Conservation (phyloP, 2,888 invertebrate genomes). For the Carterocephalus palaemon region DNA sequence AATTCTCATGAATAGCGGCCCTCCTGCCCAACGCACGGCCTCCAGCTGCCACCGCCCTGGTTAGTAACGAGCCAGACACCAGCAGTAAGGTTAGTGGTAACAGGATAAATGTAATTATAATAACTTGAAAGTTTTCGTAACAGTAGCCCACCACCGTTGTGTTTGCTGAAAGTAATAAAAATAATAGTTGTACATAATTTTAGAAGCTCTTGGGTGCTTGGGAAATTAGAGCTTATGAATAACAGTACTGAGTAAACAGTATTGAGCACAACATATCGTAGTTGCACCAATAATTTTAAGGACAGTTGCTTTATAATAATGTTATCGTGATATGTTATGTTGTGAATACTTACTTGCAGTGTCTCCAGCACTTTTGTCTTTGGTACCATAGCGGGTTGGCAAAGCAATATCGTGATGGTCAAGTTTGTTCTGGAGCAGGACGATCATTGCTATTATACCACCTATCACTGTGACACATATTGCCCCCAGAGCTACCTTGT, state of each 20-base stretch:
- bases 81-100: constrained; percentile 47
- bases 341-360: too few relatives aligned
- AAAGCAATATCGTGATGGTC: background rate
- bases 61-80: constrained; percentile 52
- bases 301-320: too few relatives aligned
- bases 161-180: constrained; percentile 53
- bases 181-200: constrained; percentile 30
- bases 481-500: constrained; percentile 51
- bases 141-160: constrained; percentile 56
- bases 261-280: too few relatives aligned
- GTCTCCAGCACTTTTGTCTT: too few relatives aligned
- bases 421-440: constrained; percentile 42
- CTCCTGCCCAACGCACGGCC: constrained; percentile 20
- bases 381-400: background rate
- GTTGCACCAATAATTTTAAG: too few relatives aligned
- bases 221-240: too few relatives aligned
- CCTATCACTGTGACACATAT: constrained; percentile 50
- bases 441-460: constrained; percentile 49
- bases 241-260: too few relatives aligned
- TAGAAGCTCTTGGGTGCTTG: too few relatives aligned
- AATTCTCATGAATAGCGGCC: constrained; percentile 24
- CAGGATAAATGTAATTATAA: constrained; percentile 44
- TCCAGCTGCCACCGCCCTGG: constrained; percentile 31
- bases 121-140: constrained; percentile 45
- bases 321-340: too few relatives aligned